A percentile compares a stretch with the other conserved stretches of the same genome.
phyloP scores from a whole-genome alignment of 2,797 vertebrate genomes.

The Melanotaenia pygmaea region DNA sequence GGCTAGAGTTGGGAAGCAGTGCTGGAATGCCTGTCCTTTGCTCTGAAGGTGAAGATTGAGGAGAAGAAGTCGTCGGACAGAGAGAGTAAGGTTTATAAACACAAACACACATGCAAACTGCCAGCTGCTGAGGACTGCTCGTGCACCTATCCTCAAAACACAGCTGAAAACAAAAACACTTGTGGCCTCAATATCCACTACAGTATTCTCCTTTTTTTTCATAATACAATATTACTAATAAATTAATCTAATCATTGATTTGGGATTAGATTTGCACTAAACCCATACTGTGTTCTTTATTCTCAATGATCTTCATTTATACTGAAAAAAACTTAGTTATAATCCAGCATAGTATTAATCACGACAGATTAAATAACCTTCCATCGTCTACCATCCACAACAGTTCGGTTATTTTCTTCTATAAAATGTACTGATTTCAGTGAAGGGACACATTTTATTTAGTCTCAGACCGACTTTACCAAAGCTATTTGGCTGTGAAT shows the following conservation, averaged over 20 bases:
- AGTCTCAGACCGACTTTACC: neutral
- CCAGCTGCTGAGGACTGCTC: conserved; percentile 54
- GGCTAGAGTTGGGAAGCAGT: conserved; percentile 84
- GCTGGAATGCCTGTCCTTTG: conserved; percentile 86
- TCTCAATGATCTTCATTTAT: no score
- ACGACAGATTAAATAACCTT: no score
- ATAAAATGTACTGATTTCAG: no score
- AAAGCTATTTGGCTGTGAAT: neutral
- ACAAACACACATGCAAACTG: conserved; percentile 32
- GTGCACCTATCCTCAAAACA: conserved; percentile 36
- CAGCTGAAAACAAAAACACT: neutral
- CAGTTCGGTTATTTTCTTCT: no score
- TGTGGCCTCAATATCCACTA: conserved; percentile 11
- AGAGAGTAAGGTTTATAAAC: conserved; percentile 58
- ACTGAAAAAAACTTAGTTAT: no score
- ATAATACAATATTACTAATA: no score
- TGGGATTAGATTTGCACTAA: no score
- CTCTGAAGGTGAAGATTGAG: conserved; percentile 86
- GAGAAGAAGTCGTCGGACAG: conserved; percentile 61
- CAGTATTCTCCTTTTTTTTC: neutral
- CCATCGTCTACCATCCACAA: no score
- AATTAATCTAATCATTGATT: no score
- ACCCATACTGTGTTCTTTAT: no score
- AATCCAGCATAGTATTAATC: no score
- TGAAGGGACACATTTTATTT: no score